Evolutionary conservation across 1,140 invertebrate genomes (phyloP), one percentile per base, ranked within the genome.

Genomic region (Lucilia sericata): DNA sequence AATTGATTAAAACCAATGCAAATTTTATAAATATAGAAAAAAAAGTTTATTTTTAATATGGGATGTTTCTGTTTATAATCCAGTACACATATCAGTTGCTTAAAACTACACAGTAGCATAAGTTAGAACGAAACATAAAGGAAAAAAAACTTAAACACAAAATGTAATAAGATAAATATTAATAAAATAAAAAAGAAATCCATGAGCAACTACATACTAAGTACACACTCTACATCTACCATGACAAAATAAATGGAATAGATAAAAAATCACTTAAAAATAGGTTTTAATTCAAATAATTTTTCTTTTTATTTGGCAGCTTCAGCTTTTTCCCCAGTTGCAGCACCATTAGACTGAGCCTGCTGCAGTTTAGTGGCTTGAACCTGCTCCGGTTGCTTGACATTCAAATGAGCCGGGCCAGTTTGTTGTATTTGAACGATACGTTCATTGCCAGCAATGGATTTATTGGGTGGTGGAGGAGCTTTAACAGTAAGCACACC

Each of bases 401-500:
- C 86, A 75, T 86, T 91, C 25, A 91, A 85, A 49, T 91, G 89
- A 36, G 90, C 90, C 70, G 91, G 90, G 34, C 90, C 91, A 5
- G 91, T 92, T 84, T 92, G 91, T 84, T 90, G 90, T 42, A 92
- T 91, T 49, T 91, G 92, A 21, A 92, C 89, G 17, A 90, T 85
- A 76, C 91, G 89, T 84, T 93, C 92, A 30, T 92, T 86, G 83
- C 91, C 91, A 34, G 89, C 87, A 85, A 90, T 88, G 47, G 90
- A 88, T 85, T 89, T 89, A 81, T 82, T 87, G 19, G 88, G 88
- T 70, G 90, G 89, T 80, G 92, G 92, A 2, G 94, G 94, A 5
- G 94, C 95, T 7, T 92, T 93, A 47, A 96, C 92, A 13, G 93
- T 94, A 0, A 96, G 88, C 7, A 96, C 93, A 3, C 95, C 95